Base-by-base conservation (phyloP, 2,888 invertebrate genomes). In the Leistus spinibarbis region DNA sequence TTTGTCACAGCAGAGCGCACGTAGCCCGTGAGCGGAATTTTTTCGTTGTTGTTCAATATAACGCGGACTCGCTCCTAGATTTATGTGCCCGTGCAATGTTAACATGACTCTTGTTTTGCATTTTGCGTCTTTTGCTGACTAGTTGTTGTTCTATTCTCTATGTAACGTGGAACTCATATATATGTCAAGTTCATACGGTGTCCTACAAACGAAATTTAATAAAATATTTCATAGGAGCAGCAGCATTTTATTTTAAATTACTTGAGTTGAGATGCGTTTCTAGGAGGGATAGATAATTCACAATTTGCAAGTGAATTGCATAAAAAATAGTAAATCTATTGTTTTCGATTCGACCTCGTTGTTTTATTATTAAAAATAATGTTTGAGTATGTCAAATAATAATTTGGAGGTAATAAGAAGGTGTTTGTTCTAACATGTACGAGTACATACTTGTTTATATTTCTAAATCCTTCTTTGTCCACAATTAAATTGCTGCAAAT, bases 1-100 rank as follows among this genome's bases (percentile, higher is more conserved):
- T 68, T 68, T 68, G 67, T 68, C 67, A 68, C 54, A 54, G 67
- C 40, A 23, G 20, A 53, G 9, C 24, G 24, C 24, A 7, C 24
- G 67, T n/a, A n/a, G 54, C 54, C 54, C 67, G 67, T 68, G 67
- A 54, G 54, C 19, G 54, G 67, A 68, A 68, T 68, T n/a, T n/a
- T n/a, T 68, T 19, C 67, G 54, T 54, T 68, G 67, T 68, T 54
- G 67, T 68, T 68, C 67, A 68, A 68, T 68, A 68, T 22, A 22
- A 22, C 13, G 54, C 60, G 19, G 60, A 10, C 57, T 20, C 64
- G 23, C 64, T 67, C 54, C 20, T 67, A 54, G 54, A 68, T 68
- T 68, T 68, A 68, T 68, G 54, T 54, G 22, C 22, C 19, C n/a
- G n/a, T 54, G 54, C 13, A 54, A 22, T 68, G 54, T 53, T 54